Percentiles rank a stretch among this genome's conserved stretches.
Conservation (phyloP, 2,797 vertebrate species). For the Limnodromus scolopaceus region DNA sequence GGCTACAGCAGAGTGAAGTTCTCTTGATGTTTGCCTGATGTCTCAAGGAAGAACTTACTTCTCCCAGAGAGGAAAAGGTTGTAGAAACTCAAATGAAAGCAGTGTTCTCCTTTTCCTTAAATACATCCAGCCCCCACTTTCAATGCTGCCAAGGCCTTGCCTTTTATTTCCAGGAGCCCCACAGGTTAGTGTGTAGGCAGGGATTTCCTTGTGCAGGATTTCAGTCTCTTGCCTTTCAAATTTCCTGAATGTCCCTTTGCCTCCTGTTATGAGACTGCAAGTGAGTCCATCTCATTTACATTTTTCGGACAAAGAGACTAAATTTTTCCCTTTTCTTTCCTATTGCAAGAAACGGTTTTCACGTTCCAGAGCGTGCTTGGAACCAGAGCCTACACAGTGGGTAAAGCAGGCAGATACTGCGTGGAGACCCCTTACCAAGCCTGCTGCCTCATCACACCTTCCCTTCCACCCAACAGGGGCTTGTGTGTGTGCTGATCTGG, state of each 20-base stretch:
- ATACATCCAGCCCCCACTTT: background rate
- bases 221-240: background rate
- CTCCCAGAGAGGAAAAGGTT: background rate
- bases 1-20: background rate
- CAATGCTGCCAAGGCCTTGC: background rate
- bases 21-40: background rate
- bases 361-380: background rate
- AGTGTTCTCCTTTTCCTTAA: background rate
- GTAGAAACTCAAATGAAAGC: background rate
- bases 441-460: accelerated
- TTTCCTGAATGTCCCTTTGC: background rate
- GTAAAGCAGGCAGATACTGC: background rate
- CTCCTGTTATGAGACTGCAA: background rate
- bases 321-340: background rate
- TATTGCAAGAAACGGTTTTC: background rate
- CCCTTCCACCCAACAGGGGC: background rate
- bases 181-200: background rate
- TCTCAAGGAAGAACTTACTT: background rate
- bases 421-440: background rate
- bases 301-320: background rate
- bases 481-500: background rate
- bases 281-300: background rate
- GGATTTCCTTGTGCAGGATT: background rate
- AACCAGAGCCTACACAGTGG: background rate
- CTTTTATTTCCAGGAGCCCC: background rate